Base-by-base conservation (phyloP, 23 tunicate species). In the Ciona savignyi region DNA sequence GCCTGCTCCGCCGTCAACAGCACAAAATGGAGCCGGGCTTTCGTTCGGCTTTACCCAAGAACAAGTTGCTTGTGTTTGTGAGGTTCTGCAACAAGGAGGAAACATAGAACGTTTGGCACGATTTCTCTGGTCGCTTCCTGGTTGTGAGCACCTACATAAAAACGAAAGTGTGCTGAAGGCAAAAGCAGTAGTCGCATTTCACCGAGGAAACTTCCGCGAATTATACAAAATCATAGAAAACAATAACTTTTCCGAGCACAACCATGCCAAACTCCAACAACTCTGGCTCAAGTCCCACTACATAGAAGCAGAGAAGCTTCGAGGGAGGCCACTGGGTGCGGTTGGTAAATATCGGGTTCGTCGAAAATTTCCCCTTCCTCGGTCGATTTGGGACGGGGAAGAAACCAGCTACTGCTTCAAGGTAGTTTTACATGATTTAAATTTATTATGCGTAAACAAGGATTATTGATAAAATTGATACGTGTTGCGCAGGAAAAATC, bases 351-450 rank as follows among this genome's bases (percentile, higher is more conserved):
- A 93, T 51, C 75, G 98, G 2, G 93, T 93, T 23, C 73, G 98
- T 26, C 64, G 98, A 56, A 93, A 93, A 70, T 93, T 86, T 69
- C 98, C 98, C 9, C 74, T 93, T 25, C 98, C 98, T 4, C 64
- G 94, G 64, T 82, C 94, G 27, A 93, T 93, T 29, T 93, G 98
- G 98, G 98, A 93, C 60, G 98, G 98, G 20, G 98, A 93, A 86
- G 98, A 93, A 74, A 93, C 98, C 20, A 93, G 98, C 32, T 93
- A 93, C 74, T 86, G 94, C 70, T 93, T 93, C 60, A 93, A 93
- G 70, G 87, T 82, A 42, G 24, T 63, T 23, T 11, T 11, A 49
- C 15, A 11, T 20, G 15, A 49, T 20, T 49, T 49, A 49, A 49
- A 20, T 20, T 49, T 49, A n/a, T n/a, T n/a, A n/a, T n/a, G n/a